phyloP scores from a whole-genome alignment of 2,113 vertebrate species.

The Solea senegalensis region DNA sequence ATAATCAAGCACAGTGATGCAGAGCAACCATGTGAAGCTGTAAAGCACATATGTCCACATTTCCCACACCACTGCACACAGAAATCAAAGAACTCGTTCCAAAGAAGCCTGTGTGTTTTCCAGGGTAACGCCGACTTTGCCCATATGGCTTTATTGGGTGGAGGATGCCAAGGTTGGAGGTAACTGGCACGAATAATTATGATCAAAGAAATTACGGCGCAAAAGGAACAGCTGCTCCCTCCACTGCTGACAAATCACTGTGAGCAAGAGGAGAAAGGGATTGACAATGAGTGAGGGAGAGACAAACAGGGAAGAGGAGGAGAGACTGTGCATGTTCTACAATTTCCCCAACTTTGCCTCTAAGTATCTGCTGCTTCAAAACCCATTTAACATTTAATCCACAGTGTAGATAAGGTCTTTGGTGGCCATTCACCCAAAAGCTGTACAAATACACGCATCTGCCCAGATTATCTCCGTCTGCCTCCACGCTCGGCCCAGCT shows the following conservation, averaged over 20 bases:
- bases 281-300: slow-evolving; percentile 15
- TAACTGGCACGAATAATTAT: slow-evolving; percentile 73
- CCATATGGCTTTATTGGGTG: slow-evolving; percentile 71
- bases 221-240: slow-evolving; percentile 77
- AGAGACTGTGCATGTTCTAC: slow-evolving; percentile 37
- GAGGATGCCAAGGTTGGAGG: slow-evolving; percentile 70
- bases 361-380: slow-evolving; percentile 57
- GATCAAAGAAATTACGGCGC: slow-evolving; percentile 76
- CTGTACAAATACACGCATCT: slow-evolving; percentile 71
- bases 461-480: slow-evolving; percentile 62
- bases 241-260: slow-evolving; percentile 73
- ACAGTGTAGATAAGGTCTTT: slow-evolving; percentile 56
- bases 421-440: slow-evolving; percentile 59
- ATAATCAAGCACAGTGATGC: slow-evolving; percentile 56
- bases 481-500: slow-evolving; percentile 28
- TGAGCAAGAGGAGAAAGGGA: slow-evolving; percentile 47
- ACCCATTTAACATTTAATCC: slow-evolving; percentile 71
- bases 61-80: slow-evolving; percentile 60
- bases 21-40: slow-evolving; percentile 45
- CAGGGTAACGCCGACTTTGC: slow-evolving; percentile 45
- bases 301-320: slow-evolving; percentile 53
- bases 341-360: slow-evolving; percentile 54
- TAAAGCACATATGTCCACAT: slow-evolving; percentile 68
- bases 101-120: slow-evolving; percentile 53
- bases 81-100: slow-evolving; percentile 68